These are phyloP conservation scores for Zygothrica quintamaculata DNA, from an alignment of 2,888 invertebrate species.

Conservation along the genomic window DNA sequence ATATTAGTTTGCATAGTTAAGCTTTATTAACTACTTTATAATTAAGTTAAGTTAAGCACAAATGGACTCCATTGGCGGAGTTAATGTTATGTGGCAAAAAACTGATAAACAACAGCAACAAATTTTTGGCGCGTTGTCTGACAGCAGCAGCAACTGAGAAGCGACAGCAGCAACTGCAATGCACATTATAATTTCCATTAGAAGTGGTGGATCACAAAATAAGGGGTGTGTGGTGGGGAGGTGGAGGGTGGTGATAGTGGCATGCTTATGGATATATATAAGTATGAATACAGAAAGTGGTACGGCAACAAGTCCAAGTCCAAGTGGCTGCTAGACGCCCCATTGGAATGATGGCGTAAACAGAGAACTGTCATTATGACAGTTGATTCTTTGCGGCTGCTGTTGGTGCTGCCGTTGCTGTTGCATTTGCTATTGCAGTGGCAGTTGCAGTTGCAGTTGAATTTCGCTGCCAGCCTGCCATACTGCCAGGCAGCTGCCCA, in stretches of 20 bases:
- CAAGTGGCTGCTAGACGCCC: conserved; percentile 55
- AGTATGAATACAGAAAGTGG: conserved; percentile 29
- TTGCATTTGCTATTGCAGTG: conserved; percentile 51
- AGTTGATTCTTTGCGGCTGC: conserved; percentile 72
- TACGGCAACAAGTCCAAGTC: conserved; percentile 66
- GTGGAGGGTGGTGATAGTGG: not conserved
- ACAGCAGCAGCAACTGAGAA: conserved; percentile 40
- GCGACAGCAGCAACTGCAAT: conserved; percentile 61
- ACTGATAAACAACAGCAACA: conserved; percentile 59
- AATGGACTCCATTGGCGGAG: conserved; percentile 7
- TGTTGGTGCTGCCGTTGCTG: conserved; percentile 31
- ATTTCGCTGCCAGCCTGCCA: no score
- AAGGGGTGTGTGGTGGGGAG: conserved; percentile 24
- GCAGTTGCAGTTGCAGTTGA: conserved; percentile 30
- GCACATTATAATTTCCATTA: conserved; percentile 78
- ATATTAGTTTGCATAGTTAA: no score
- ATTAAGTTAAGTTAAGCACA: no score
- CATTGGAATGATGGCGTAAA: conserved; percentile 69
- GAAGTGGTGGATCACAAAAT: conserved; percentile 51
- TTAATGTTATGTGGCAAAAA: conserved; percentile 23
- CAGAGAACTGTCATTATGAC: conserved; percentile 79
- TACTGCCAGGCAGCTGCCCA: conserved; percentile 52
- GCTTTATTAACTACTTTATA: no score
- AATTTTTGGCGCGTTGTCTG: conserved; percentile 54
- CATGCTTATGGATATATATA: not conserved